A percentile compares a stretch with the other conserved stretches of the same genome.
Evolutionary conservation across 2,888 invertebrate genomes (phyloP).

Genomic region (Apocheima hispidaria): DNA sequence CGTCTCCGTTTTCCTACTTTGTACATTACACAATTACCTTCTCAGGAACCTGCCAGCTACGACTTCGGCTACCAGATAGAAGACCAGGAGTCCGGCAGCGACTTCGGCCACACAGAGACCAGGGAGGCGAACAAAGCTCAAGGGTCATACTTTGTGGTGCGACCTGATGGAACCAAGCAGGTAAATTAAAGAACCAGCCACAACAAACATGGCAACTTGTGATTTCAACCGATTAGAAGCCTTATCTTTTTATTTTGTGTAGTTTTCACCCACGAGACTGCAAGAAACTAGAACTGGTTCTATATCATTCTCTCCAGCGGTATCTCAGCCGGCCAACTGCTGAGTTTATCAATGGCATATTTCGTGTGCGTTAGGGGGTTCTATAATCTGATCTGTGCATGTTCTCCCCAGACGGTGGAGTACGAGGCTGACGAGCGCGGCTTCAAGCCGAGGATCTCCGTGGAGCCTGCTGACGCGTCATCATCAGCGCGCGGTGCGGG

Average conservation of each 20-base stretch:
- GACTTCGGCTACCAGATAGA: conserved; percentile 89
- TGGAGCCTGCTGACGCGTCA: conserved; percentile 66
- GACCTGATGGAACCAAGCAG: conserved; percentile 89
- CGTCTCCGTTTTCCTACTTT: not conserved
- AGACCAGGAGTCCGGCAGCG: conserved; percentile 87
- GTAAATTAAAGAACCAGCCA: conserved; percentile 49
- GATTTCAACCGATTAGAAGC: too few species aligned
- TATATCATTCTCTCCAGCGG: not conserved
- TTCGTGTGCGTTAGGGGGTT: not conserved
- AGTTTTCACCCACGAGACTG: not conserved
- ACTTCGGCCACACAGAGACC: conserved; percentile 88
- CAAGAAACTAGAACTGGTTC: not conserved
- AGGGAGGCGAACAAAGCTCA: conserved; percentile 87
- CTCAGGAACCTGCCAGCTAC: conserved; percentile 88
- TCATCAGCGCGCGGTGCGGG: conserved; percentile 57
- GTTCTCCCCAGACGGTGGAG: conserved; percentile 6
- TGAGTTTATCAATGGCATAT: not conserved
- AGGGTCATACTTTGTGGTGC: conserved; percentile 88
- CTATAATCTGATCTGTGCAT: not conserved
- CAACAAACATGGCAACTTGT: not conserved
- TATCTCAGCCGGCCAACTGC: not conserved
- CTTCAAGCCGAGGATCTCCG: conserved; percentile 81
- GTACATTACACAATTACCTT: not conserved
- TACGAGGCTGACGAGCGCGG: conserved; percentile 6
- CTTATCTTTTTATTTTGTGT: not conserved